Percentiles rank a stretch among this genome's conserved stretches.
These are phyloP conservation scores for Caenorhabditis doughertyi DNA, from an alignment of 2,888 invertebrate genomes.

Conservation along the genomic window DNA sequence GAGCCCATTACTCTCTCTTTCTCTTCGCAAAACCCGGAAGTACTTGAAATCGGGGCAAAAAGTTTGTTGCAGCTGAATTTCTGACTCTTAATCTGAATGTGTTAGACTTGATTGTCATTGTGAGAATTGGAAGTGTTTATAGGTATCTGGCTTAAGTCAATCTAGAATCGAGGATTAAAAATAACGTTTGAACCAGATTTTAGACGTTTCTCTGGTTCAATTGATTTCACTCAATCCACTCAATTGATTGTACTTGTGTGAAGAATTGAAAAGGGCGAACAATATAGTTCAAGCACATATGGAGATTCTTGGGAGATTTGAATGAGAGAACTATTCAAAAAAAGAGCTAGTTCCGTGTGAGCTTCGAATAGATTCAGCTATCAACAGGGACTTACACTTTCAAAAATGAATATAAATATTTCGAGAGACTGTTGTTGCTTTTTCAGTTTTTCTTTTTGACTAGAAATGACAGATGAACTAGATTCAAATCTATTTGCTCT, in stretches of 20 bases:
- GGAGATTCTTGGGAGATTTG: not conserved
- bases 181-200: not conserved
- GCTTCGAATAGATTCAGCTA: not conserved
- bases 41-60: constrained; percentile 9
- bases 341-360: not conserved
- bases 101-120: too few relatives aligned
- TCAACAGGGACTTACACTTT: too few relatives aligned
- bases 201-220: not conserved
- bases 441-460: not conserved
- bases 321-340: not conserved
- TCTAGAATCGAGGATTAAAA: too few relatives aligned
- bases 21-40: constrained; percentile 20
- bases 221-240: not conserved
- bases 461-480: constrained; percentile 12
- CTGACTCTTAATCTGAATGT: not conserved
- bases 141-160: too few relatives aligned
- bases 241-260: constrained; percentile 2
- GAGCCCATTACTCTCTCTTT: not conserved
- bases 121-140: too few relatives aligned
- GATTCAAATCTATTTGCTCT: constrained; percentile 25
- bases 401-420: too few relatives aligned
- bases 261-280: not conserved
- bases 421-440: not conserved
- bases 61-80: constrained; percentile 11
- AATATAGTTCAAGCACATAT: not conserved